Conservation (phyloP, 2,113 vertebrate genomes). For the Riparia riparia region DNA sequence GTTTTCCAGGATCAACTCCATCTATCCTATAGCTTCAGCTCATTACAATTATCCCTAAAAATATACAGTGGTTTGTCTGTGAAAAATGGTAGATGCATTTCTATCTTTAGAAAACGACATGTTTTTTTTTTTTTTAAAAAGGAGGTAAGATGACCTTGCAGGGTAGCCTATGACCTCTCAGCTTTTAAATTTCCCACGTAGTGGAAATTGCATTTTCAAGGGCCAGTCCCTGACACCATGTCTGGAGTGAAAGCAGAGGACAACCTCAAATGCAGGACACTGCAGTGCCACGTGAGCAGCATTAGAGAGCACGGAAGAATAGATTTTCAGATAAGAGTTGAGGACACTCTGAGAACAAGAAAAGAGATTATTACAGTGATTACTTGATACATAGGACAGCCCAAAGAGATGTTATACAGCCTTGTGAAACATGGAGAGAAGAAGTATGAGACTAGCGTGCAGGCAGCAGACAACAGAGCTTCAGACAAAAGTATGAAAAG, state of each 20-base stretch:
- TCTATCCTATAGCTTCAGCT: background rate
- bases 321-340: background rate
- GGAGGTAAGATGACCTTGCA: background rate
- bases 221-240: background rate
- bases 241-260: background rate
- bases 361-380: background rate
- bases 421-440: background rate
- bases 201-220: background rate
- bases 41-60: background rate
- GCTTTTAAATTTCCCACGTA: background rate
- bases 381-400: background rate
- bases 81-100: background rate
- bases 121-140: too few species aligned
- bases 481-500: background rate
- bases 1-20: background rate
- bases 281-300: background rate
- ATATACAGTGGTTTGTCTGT: background rate
- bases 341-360: background rate
- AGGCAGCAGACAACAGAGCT: background rate
- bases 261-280: background rate
- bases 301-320: background rate
- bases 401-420: background rate
- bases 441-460: accelerated
- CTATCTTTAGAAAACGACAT: background rate
- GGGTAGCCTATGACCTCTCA: background rate